Evolutionary conservation across 2,797 vertebrate genomes (phyloP), one percentile per base, ranked within the genome.

Genomic region (Semotilus atromaculatus): DNA sequence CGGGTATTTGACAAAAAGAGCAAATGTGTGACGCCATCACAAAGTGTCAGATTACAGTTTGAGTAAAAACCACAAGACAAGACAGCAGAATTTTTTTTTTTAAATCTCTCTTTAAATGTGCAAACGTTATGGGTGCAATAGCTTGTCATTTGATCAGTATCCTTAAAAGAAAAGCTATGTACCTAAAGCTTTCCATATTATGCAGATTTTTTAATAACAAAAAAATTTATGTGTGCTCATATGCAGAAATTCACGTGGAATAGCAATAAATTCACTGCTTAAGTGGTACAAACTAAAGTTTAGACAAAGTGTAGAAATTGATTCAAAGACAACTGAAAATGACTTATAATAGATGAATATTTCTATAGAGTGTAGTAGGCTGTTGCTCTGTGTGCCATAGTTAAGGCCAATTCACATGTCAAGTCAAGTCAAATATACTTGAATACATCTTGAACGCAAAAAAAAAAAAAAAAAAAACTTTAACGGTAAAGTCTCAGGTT

Each of bases 21-120:
- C 92, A 92, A 89, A 90, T 85, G 91, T 93, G 93, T 95, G 94
- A 93, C 76, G 89, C 91, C 90, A 94, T 94, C 94, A 92, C 88
- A 91, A 93, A 89, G 90, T 93, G 94, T 95, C 93, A 94, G 94
- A 94, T 95, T 95, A 95, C 90, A 38, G 72, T 70, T 72, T 60
- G 23, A 51, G 29, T 34, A 29, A 53, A 58, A 51, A 71, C 40
- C 29, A 23, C 11, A 16, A 55, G 38, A 68, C 60, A 58, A 43
- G 40, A 40, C 29, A 66, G 43, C 29, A 71, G 66, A 23, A 19
- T 60, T 29, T 8, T 60, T 81, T 38, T 72, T 26, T 31, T 26
- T 67, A 5, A 23, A 58, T 79, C 16, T 55, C 6, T 75, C 21
- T 58, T 58, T 34, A 76, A 38, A 40, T 53, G 36, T 45, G 38